Base-by-base conservation (phyloP, 2,888 invertebrate species). In the Netelia melanura region DNA sequence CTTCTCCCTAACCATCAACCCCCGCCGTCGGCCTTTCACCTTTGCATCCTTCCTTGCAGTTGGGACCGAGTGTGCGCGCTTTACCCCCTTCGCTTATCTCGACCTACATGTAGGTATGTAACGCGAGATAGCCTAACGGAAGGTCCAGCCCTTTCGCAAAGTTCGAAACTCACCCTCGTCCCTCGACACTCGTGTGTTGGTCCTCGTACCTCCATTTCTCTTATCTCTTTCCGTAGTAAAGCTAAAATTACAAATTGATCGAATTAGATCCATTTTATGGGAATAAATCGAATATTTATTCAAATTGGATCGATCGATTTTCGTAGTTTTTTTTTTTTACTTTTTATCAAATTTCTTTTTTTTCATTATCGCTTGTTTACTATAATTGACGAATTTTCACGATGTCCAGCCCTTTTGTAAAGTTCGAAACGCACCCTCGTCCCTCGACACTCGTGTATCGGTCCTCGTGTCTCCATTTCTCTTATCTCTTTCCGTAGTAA, bases 121-220 rank as follows among this genome's bases (percentile, higher is more conserved):
- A 67, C 38, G n/a, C 38, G 65, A 10, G 71, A 80, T 80, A 80
- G 56, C 58, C 43, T 70, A 38, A 62, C 61, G 56, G 79, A n/a
- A 23, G 74, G 38, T 58, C 21, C 79, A 64, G 21, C 48, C 17
- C 68, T 74, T 74, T n/a, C 44, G 17, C 6, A 48, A 44, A 70
- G 17, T 61, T 48, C 44, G n/a, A 43, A 61, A 71, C 56, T 30
- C 70, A 48, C 44, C 17, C 10, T 25, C 17, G 38, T 68, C 52
- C 25, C n/a, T 56, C 10, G 9, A 14, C 21, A 14, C n/a, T 5
- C 17, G 8, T 56, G 56, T 11, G 11, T 48, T 14, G 10, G 14
- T 48, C 48, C 14, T 48, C 48, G 10, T 48, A 3, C 11, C 11
- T 38, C 1, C 68, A 8, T 67, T 23, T 67, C 43, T n/a, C 23